Percentiles rank a stretch among this genome's conserved stretches.
phyloP scores from a whole-genome alignment of 2,113 vertebrate species.

The Chlorodrepanis virens region DNA sequence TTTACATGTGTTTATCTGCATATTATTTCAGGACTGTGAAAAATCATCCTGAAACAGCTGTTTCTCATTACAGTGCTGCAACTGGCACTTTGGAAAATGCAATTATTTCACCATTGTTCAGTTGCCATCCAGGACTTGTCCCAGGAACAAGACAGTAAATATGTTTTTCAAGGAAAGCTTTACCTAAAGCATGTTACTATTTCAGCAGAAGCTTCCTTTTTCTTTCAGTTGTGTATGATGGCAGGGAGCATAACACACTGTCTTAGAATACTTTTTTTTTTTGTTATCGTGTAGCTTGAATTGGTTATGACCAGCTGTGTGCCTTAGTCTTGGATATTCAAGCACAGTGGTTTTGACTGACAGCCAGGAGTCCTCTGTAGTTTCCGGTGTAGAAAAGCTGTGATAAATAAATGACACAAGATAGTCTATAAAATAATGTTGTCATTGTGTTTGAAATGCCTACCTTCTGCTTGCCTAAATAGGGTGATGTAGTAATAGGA shows the following conservation, averaged over 20 bases:
- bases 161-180: not conserved
- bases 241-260: not conserved
- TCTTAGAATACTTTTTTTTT: not conserved
- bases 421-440: not conserved
- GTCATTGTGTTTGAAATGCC: not conserved
- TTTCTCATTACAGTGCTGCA: not conserved
- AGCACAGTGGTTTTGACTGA: not conserved
- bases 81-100: not conserved
- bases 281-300: not conserved
- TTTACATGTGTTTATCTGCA: not conserved
- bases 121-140: not conserved
- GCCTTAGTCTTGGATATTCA: not conserved
- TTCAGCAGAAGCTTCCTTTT: not conserved
- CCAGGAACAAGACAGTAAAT: not conserved
- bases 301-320: not conserved
- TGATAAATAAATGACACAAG: not conserved
- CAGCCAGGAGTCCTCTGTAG: not conserved
- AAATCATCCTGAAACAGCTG: not conserved
- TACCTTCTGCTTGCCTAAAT: not conserved
- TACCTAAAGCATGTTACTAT: not conserved
- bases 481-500: not conserved
- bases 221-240: not conserved
- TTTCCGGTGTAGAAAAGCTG: not conserved
- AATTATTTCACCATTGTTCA: not conserved
- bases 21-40: not conserved